A percentile compares a stretch with the other conserved stretches of the same genome.
These are phyloP conservation scores for Machimus atricapillus DNA, from an alignment of 2,888 invertebrate genomes.

Conservation along the genomic window DNA sequence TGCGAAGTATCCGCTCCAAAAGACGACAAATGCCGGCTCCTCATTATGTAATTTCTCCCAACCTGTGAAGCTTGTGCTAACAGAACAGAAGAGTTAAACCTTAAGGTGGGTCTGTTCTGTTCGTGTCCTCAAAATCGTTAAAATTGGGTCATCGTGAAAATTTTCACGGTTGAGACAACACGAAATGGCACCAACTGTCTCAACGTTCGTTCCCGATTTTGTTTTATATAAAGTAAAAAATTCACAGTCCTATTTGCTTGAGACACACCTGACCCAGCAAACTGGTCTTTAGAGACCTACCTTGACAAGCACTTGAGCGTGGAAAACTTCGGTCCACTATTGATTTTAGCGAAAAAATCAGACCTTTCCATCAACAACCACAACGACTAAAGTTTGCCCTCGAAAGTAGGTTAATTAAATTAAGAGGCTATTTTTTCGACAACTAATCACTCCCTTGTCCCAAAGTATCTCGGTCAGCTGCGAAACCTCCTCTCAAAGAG, in stretches of 20 bases:
- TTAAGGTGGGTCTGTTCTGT: slow-evolving; percentile 9
- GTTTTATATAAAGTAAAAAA: background rate
- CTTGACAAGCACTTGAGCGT: slow-evolving; percentile 8
- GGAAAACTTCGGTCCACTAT: background rate
- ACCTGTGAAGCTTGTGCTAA: background rate
- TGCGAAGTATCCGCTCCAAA: background rate
- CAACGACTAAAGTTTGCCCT: background rate
- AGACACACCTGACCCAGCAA: slow-evolving; percentile 19
- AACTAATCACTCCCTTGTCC: slow-evolving; percentile 10
- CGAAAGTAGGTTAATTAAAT: slow-evolving; percentile 16
- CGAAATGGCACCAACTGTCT: background rate
- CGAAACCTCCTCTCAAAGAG: background rate
- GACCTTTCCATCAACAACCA: background rate
- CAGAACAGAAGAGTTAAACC: background rate
- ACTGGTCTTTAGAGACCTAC: background rate
- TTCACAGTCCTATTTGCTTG: slow-evolving; percentile 17
- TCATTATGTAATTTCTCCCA: slow-evolving; percentile 31
- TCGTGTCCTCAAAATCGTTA: slow-evolving; percentile 3
- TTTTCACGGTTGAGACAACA: slow-evolving; percentile 28
- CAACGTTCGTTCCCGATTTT: background rate
- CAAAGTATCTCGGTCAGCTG: background rate
- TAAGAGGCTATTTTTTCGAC: background rate
- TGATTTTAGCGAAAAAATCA: slow-evolving; percentile 8
- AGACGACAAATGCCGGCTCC: slow-evolving; percentile 34
- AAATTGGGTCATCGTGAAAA: slow-evolving; percentile 23